A percentile compares a stretch with the other conserved stretches of the same genome.
Evolutionary conservation across 2,113 vertebrate genomes (phyloP).

Genomic region (Syngnathus floridae): DNA sequence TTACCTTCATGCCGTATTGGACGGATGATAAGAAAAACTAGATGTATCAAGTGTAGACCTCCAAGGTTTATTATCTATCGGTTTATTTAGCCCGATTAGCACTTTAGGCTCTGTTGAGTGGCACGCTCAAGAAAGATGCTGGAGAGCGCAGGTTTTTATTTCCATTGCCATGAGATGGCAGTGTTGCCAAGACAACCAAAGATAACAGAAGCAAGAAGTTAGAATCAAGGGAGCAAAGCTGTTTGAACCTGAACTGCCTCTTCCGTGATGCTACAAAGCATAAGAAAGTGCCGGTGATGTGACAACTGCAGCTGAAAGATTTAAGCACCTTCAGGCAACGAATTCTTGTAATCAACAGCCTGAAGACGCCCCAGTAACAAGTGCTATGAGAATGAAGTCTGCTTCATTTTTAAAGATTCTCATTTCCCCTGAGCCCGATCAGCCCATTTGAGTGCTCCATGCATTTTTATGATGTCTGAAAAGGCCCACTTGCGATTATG

Average conservation of each 20-base stretch:
- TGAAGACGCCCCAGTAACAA: conserved; percentile 22
- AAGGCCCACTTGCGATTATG: conserved; percentile 54
- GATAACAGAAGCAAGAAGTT: neutral
- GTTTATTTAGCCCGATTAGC: neutral
- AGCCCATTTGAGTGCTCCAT: conserved; percentile 31
- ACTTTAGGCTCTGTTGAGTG: neutral
- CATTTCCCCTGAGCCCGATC: conserved; percentile 49
- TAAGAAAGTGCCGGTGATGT: neutral
- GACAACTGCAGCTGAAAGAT: conserved; percentile 10
- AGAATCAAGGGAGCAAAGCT: neutral
- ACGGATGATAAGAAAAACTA: too few relatives aligned
- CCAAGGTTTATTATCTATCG: neutral
- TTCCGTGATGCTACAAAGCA: neutral
- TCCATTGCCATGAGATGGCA: conserved; percentile 68
- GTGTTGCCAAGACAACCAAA: conserved; percentile 64
- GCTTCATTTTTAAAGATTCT: conserved; percentile 31
- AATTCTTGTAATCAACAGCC: conserved; percentile 14
- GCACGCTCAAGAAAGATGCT: neutral
- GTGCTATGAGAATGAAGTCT: conserved; percentile 25
- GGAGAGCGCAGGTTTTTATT: conserved; percentile 9
- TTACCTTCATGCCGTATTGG: too few relatives aligned
- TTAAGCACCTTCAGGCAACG: conserved; percentile 21
- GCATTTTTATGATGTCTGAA: conserved; percentile 56
- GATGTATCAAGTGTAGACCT: neutral
- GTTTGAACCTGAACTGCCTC: neutral